A percentile compares a stretch with the other conserved stretches of the same genome.
phyloP scores from a whole-genome alignment of 2,797 vertebrate genomes.

The Artibeus jamaicensis region DNA sequence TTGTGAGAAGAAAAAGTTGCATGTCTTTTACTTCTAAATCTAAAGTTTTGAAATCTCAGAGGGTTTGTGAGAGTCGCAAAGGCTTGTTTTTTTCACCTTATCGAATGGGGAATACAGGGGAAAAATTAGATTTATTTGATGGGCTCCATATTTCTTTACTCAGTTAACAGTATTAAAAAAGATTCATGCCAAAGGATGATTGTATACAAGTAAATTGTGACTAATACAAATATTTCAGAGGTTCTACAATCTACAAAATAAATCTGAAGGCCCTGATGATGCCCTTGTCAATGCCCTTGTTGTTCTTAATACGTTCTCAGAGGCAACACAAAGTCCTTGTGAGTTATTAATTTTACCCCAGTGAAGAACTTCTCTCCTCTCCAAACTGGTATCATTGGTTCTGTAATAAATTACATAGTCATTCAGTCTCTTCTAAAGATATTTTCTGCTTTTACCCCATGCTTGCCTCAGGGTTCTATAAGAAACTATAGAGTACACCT shows the following conservation, averaged over 20 bases:
- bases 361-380: background rate
- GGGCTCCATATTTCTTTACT: background rate
- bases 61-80: background rate
- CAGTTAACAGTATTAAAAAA: background rate
- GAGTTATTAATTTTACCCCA: background rate
- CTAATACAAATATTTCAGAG: background rate
- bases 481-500: background rate
- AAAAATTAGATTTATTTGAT: background rate
- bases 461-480: background rate
- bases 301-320: background rate
- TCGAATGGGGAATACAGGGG: background rate
- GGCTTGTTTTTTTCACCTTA: background rate
- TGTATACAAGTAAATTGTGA: background rate
- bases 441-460: background rate
- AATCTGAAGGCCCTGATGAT: background rate
- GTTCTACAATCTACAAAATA: background rate
- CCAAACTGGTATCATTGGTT: background rate
- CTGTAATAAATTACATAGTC: background rate
- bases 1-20: background rate
- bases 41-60: background rate
- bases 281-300: background rate
- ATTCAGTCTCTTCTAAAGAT: background rate
- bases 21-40: background rate
- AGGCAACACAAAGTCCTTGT: background rate
- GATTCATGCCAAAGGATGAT: background rate